Evolutionary conservation across 2,888 invertebrate genomes (phyloP).

Genomic region (Actias luna): DNA sequence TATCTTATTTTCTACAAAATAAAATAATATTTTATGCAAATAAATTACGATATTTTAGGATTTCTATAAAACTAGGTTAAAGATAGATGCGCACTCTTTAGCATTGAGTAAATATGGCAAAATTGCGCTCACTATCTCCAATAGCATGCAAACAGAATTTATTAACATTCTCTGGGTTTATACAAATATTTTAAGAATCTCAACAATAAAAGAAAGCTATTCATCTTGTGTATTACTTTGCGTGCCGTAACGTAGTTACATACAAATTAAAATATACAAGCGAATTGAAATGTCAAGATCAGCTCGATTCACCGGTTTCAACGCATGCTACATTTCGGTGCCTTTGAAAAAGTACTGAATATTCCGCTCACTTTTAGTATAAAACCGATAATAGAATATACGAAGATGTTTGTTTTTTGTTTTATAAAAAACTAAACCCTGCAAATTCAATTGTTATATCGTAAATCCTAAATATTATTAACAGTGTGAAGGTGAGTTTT

Average conservation of each 20-base stretch:
- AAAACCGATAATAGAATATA: conserved; percentile 37
- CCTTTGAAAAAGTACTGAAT: conserved; percentile 41
- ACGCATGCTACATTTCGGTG: conserved; percentile 31
- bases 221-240: conserved; percentile 22
- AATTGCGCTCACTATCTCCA: neutral
- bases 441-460: no score
- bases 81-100: neutral
- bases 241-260: conserved; percentile 27
- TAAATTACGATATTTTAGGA: neutral
- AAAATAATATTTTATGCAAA: neutral
- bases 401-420: neutral
- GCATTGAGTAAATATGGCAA: neutral
- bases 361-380: conserved; percentile 62
- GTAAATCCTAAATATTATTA: no score
- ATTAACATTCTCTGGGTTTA: neutral
- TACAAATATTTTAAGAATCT: neutral
- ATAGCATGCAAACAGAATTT: no score
- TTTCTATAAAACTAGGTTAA: neutral
- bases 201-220: conserved; percentile 31
- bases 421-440: no score
- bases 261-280: conserved; percentile 48
- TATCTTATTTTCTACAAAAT: neutral
- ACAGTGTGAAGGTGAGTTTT: no score
- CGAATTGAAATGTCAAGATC: conserved; percentile 67
- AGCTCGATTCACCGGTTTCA: conserved; percentile 35